These are phyloP conservation scores for Oscarella lobularis DNA, from an alignment of 37 sponge, comb jelly and placozoan species.

Conservation along the genomic window DNA sequence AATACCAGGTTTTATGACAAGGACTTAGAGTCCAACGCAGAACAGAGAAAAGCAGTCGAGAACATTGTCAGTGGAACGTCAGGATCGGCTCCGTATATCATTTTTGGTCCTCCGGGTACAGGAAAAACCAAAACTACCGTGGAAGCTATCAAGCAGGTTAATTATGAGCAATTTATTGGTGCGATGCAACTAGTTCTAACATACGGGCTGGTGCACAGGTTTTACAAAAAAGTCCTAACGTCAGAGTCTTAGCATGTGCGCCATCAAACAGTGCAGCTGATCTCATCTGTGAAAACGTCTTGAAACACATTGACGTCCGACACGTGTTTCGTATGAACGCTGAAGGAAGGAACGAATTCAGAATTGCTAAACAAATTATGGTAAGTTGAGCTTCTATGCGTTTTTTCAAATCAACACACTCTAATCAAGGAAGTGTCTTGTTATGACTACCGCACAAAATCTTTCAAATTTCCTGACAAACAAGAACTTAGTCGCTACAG, in stretches of 20 bases:
- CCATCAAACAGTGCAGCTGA: not conserved
- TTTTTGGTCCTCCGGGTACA: slow-evolving; percentile 78
- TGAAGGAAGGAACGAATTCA: no score
- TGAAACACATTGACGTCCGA: not conserved
- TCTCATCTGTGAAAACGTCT: not conserved
- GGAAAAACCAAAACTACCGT: slow-evolving; percentile 74
- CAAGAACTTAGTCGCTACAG: not conserved
- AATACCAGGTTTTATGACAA: slow-evolving; percentile 4
- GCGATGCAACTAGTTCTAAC: no score
- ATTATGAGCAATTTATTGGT: no score
- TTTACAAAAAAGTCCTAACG: no score
- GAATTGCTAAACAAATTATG: no score
- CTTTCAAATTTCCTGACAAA: not conserved
- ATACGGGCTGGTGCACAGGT: no score
- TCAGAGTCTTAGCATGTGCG: not conserved
- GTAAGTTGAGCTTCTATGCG: no score
- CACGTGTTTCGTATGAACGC: not conserved
- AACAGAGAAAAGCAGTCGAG: slow-evolving; percentile 34
- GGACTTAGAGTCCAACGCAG: not conserved
- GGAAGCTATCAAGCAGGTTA: slow-evolving; percentile 65
- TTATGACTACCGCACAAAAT: not conserved
- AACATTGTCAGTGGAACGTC: slow-evolving; percentile 45
- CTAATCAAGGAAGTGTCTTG: slow-evolving; percentile 2
- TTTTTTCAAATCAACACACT: no score
- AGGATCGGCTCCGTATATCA: slow-evolving; percentile 44